Base-by-base conservation (phyloP, 1,140 invertebrate genomes). In the Vanessa tameamea region DNA sequence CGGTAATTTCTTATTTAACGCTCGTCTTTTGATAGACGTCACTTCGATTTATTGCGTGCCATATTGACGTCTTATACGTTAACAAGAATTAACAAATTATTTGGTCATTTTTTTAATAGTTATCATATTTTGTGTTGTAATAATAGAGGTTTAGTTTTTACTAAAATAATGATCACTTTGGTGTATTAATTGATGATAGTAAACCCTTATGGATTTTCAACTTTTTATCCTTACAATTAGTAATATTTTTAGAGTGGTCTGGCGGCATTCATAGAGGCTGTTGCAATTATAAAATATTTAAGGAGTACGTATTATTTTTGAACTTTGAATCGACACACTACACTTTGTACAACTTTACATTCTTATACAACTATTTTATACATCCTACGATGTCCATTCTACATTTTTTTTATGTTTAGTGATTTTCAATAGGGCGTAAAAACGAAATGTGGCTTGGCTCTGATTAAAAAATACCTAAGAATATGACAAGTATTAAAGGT, bases 21-120 rank as follows among this genome's bases (percentile, higher is more conserved):
- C 53, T 43, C 53, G 37, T 68, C 13, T 53, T 55, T 68, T 43
- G 64, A 66, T 66, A 68, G 65, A 37, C 31, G 47, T 68, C 51
- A 55, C 48, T 43, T 37, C 9, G 23, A 68, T 57, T 26, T 57
- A 20, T 69, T 69, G 31, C 67, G 53, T 69, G 37, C 50, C 51
- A 37, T 68, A 31, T 31, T 68, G 26, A 43, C 51, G 14, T 47
- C n/a, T 57, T 9, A 23, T 13, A 15, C 16, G 53, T 23, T 3
- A 9, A 43, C 37, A 1, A 11, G 37, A 43, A 43, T 43, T 5
- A 43, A 43, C 37, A 43, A 9, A 43, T 43, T 11, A 43, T 43
- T 43, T 9, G 9, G 37, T 43, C 9, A 43, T 9, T 43, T 43
- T 31, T 43, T 43, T 9, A 43, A 43, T 5, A 43, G 37, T 43